phyloP scores from a whole-genome alignment of 2,113 vertebrate genomes.

The Halcyon senegalensis region DNA sequence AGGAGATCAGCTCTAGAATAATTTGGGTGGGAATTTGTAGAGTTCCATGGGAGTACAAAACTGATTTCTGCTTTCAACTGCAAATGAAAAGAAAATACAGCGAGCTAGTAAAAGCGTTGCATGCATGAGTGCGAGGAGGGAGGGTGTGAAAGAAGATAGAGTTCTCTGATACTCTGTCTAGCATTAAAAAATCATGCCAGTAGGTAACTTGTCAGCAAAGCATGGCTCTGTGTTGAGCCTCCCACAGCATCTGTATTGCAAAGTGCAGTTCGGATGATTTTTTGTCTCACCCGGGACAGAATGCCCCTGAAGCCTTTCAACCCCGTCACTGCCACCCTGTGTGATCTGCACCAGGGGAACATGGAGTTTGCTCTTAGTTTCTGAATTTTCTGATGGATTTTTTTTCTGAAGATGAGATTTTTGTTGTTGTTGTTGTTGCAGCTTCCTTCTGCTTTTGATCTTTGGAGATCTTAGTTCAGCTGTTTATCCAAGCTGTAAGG shows the following conservation, averaged over 20 bases:
- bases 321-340: neutral
- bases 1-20: conserved; percentile 20
- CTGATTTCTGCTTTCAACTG: neutral
- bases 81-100: conserved; percentile 4
- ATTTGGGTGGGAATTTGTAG: conserved; percentile 8
- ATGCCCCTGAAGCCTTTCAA: neutral
- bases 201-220: neutral
- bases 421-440: neutral
- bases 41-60: neutral
- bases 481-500: neutral
- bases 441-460: neutral
- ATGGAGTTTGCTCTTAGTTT: neutral
- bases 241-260: neutral
- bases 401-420: neutral
- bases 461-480: neutral
- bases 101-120: neutral
- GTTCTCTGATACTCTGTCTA: neutral
- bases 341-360: neutral
- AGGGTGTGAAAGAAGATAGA: neutral
- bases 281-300: neutral
- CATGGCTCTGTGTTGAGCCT: neutral
- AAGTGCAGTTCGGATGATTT: neutral
- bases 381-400: neutral
- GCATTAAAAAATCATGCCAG: neutral
- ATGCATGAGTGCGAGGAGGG: neutral